Evolutionary conservation across 30 jellyfish, hydroid and myxozoan species (phyloP), one percentile per base, ranked within the genome.

Genomic region (Aurelia aurita): DNA sequence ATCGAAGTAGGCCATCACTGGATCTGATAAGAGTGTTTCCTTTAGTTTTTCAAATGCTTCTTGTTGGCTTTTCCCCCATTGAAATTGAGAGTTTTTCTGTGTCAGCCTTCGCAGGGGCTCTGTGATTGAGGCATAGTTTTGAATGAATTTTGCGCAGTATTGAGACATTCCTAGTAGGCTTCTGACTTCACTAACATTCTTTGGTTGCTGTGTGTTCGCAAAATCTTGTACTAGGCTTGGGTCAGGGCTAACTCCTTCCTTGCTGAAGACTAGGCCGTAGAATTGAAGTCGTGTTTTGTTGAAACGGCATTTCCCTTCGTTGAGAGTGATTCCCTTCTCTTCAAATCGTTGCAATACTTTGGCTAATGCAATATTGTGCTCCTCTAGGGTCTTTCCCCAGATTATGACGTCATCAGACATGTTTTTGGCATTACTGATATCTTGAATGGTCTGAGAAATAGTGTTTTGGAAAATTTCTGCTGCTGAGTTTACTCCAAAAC

Each of bases 1-100:
- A 66, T 81, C 86, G 60, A 65, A 81, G 85, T 49, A 69, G 57
- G 77, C 91, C 76, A 81, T 55, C 23, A 44, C 76, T 55, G 85
- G 66, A 49, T 69, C 57, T 18, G 87, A 65, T 25, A 43, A 28
- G 35, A 49, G 65, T 26, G 80, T 54, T 39, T 34, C 69, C 44
- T 45, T 80, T n/a, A 80, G 43, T 34, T 22, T 44, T 66, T 63
- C 72, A 53, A 80, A 80, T 25, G 90, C 84, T 62, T 35, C 85
- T 16, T 39, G 76, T 7, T 43, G 68, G 66, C 55, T 47, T 19
- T 47, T 29, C 19, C 68, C 79, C 91, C 86, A 65, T 23, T 34
- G 75, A 49, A 67, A 81, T 58, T 26, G 69, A 6, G 89, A 20
- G 49, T 78, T 27, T 60, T 78, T 78, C 67, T 53, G 64, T 14